These are phyloP conservation scores for Platycnemis pennipes DNA, from an alignment of 2,888 invertebrate species.

Conservation along the genomic window DNA sequence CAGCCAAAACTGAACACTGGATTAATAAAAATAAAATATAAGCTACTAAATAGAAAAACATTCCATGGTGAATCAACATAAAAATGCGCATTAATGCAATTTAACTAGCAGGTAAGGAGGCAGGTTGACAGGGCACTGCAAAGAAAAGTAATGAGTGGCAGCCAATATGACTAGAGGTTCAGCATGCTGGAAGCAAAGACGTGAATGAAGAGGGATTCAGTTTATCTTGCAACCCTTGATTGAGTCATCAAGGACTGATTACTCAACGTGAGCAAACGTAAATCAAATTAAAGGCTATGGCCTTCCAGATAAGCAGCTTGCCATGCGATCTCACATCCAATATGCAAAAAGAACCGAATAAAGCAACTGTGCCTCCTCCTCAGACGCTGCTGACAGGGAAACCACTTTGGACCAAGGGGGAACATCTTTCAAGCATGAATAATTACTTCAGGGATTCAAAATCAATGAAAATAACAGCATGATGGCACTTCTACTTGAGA, in stretches of 20 bases:
- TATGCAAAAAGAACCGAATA: background rate
- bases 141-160: background rate
- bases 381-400: background rate
- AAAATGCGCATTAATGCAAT: too few relatives aligned
- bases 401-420: background rate
- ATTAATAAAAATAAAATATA: background rate
- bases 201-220: background rate
- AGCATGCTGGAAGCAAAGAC: slow-evolving; percentile 61
- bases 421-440: background rate
- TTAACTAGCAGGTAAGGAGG: background rate
- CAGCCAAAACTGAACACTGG: slow-evolving; percentile 28
- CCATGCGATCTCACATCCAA: slow-evolving; percentile 41
- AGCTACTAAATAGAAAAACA: background rate
- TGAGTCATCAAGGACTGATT: background rate
- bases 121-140: background rate
- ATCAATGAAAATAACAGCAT: background rate
- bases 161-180: background rate
- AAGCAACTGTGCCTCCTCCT: background rate
- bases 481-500: background rate
- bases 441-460: background rate
- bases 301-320: slow-evolving; percentile 32
- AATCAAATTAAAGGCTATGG: slow-evolving; percentile 13
- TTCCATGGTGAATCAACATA: background rate
- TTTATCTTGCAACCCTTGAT: slow-evolving; percentile 39
- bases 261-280: slow-evolving; percentile 19